Evolutionary conservation across 1,140 invertebrate species (phyloP), one percentile per base, ranked within the genome.

Genomic region (Orussus abietinus): DNA sequence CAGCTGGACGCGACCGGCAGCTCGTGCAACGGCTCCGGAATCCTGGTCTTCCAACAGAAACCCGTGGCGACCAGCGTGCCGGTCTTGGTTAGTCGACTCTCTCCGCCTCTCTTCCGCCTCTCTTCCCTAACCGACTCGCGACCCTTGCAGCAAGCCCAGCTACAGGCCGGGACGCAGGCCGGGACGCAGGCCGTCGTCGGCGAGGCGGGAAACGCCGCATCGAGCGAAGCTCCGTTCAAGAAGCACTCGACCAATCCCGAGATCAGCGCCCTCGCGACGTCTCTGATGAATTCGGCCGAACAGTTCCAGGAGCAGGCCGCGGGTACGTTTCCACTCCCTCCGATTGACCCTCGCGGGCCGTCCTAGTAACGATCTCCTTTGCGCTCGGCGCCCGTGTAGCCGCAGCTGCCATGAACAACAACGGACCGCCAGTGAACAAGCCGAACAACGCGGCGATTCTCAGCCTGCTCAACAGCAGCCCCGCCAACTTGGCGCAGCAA

Each of bases 281-380:
- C 84, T 59, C 77, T 88, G 7, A 86, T 86, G 83, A 86, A 87
- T 64, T 86, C 83, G 20, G 83, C 83, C 22, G 83, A 86, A 64
- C 83, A 87, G 57, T 86, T 84, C 59, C 81, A 83, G 59, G 80
- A 83, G 59, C 82, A 84, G 66, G 78, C 75, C 64, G 76, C 75
- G 51, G 76, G 77, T 77, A 66, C 47, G 50, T 20, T 17, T 32
- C 30, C 39, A 28, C 39, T 26, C 7, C n/a, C n/a, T n/a, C n/a
- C n/a, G n/a, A n/a, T n/a, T n/a, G n/a, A n/a, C n/a, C n/a, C n/a
- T n/a, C n/a, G n/a, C n/a, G n/a, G n/a, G n/a, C n/a, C n/a, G n/a
- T n/a, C n/a, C n/a, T n/a, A n/a, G 10, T 28, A 12, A 28, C 25
- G 10, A 40, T 18, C 17, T 11, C 38, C 13, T n/a, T n/a, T n/a